phyloP scores from a whole-genome alignment of 2,888 invertebrate genomes.

The Tortricodes alternella region DNA sequence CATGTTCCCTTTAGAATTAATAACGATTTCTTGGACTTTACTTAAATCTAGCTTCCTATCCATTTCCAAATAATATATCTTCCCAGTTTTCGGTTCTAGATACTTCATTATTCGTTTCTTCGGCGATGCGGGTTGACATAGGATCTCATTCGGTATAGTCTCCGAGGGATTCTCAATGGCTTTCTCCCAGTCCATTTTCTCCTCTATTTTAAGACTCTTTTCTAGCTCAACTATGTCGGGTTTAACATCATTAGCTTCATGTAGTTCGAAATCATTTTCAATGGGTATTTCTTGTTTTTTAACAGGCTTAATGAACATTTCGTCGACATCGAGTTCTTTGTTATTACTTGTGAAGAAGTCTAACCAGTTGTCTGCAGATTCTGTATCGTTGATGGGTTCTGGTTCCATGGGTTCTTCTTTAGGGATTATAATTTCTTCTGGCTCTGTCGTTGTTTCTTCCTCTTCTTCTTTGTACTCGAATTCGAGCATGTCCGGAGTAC shows the following conservation, averaged over 20 bases:
- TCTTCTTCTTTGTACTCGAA: conserved; percentile 57
- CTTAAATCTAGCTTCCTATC: conserved; percentile 64
- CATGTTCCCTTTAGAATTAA: conserved; percentile 54
- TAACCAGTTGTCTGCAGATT: conserved; percentile 60
- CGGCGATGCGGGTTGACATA: conserved; percentile 46
- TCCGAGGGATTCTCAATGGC: conserved; percentile 25
- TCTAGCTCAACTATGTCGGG: conserved; percentile 14
- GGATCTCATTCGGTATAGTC: conserved; percentile 50
- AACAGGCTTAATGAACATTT: conserved; percentile 67
- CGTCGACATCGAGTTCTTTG: conserved; percentile 67
- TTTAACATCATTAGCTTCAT: conserved; percentile 1
- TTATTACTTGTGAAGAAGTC: conserved; percentile 69
- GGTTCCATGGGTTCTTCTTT: conserved; percentile 30
- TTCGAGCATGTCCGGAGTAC: conserved; percentile 69
- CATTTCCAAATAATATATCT: conserved; percentile 74
- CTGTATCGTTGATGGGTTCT: conserved; percentile 30
- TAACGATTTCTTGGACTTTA: conserved; percentile 71
- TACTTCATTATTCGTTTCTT: conserved; percentile 73
- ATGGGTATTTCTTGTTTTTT: conserved; percentile 26
- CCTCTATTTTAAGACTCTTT: conserved; percentile 6
- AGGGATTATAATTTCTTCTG: background rate
- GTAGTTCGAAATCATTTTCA: conserved; percentile 33
- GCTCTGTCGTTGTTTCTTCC: background rate
- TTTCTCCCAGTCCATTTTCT: conserved; percentile 26
- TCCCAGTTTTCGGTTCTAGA: conserved; percentile 68